Base-by-base conservation (phyloP, 1,140 invertebrate species). In the Drosophila persimilis region DNA sequence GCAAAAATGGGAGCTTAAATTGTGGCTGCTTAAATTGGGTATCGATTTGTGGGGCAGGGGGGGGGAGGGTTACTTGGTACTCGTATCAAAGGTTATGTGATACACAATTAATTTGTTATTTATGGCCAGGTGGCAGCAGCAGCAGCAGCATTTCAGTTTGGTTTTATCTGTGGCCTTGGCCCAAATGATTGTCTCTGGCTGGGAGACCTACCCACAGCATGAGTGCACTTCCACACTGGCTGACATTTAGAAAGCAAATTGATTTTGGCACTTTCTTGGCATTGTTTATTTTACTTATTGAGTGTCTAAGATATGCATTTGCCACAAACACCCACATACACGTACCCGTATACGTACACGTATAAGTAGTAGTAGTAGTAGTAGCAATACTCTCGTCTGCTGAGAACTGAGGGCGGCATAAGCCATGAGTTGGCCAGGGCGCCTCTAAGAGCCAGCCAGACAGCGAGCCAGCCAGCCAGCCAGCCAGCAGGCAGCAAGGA, bases 251-350 rank as follows among this genome's bases (percentile, higher is more conserved):
- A 71, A 62, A 77, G 74, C 74, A 74, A 77, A 77, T 77, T 77
- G 73, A 77, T 77, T 77, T 77, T 77, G 74, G 73, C 73, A 77
- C 74, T 77, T 77, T 62, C 74, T 76, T 76, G 58, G 73, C 73
- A 77, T 77, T 77, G 74, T 77, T 77, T 77, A 77, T 77, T 77
- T 77, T 77, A 77, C 65, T 77, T 77, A 77, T 77, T 77, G 73
- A 77, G 74, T 77, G 74, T 71, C 65, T 77, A 53, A 77, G 73
- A 76, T 77, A 77, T 77, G 73, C 59, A 64, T 77, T 77, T 77
- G 57, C 57, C 71, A 45, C 61, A 74, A 66, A 22, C 51, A 48
- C 70, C 58, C 59, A 63, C 17, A 50, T 17, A 2, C n/a, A 24
- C 43, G 15, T 35, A 35, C 41, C 45, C 51, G 31, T 24, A 20